A percentile compares a stretch with the other conserved stretches of the same genome.
Evolutionary conservation across 2,797 vertebrate genomes (phyloP).

Genomic region (Pangasius djambal): DNA sequence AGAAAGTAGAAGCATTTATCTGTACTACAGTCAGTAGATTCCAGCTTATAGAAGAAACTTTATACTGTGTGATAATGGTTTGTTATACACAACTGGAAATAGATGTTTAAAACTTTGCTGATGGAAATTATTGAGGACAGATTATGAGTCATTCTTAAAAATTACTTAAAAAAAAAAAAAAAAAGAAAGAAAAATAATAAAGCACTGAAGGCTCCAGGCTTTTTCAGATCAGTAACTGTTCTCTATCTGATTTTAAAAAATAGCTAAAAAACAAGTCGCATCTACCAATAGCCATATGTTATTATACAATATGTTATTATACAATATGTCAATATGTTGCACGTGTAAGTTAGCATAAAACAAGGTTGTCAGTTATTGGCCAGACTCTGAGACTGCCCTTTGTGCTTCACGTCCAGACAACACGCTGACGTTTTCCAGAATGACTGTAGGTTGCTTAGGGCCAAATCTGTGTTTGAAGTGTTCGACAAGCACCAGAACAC

Average conservation of each 20-base stretch:
- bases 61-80: not conserved
- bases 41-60: not conserved
- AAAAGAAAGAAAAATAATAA: not conserved
- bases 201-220: not conserved
- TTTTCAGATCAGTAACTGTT: not conserved
- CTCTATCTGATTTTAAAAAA: not conserved
- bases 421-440: not conserved
- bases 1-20: not conserved
- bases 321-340: not conserved
- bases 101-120: not conserved
- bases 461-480: not conserved
- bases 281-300: not conserved
- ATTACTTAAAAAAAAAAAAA: not conserved
- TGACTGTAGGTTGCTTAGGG: not conserved
- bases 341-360: not conserved
- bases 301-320: not conserved
- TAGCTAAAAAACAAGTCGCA: not conserved
- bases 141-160: not conserved
- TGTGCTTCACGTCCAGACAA: conserved; percentile 3
- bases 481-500: not conserved
- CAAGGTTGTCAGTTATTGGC: not conserved
- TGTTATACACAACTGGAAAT: not conserved
- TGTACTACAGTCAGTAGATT: not conserved
- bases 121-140: not conserved
- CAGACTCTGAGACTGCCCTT: not conserved